Evolutionary conservation across 2,888 invertebrate species (phyloP).

Genomic region (Drosophila vallismaia): DNA sequence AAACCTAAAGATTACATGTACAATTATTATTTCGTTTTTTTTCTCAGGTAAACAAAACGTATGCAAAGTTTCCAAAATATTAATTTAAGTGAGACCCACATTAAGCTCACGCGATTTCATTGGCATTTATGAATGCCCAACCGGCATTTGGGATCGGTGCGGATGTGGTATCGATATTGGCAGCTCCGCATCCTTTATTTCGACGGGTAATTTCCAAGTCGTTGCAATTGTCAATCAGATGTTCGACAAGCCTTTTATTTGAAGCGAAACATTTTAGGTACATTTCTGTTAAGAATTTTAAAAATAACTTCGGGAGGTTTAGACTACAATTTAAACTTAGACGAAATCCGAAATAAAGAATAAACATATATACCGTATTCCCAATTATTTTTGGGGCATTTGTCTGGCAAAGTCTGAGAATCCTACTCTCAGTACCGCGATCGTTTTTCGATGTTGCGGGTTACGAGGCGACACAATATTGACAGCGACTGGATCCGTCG

Average conservation of each 20-base stretch:
- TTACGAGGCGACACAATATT: constrained; percentile 75
- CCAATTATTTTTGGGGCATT: constrained; percentile 10
- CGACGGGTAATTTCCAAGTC: constrained; percentile 63
- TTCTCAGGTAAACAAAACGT: not conserved
- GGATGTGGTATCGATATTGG: constrained; percentile 51
- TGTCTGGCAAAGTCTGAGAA: constrained; percentile 8
- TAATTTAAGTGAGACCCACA: constrained; percentile 9
- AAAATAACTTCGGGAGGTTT: too few relatives aligned
- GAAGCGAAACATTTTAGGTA: constrained; percentile 2
- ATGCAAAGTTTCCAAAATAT: constrained; percentile 6
- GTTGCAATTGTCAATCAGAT: constrained; percentile 74
- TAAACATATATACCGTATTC: not conserved
- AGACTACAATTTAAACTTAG: too few relatives aligned
- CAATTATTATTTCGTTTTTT: too few relatives aligned
- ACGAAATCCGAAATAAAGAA: too few relatives aligned
- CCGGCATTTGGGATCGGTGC: constrained; percentile 54
- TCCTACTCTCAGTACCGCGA: constrained; percentile 40
- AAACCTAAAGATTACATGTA: not conserved
- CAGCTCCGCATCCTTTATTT: constrained; percentile 34
- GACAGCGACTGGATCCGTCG: constrained; percentile 72
- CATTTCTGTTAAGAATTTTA: not conserved
- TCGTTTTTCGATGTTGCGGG: constrained; percentile 59
- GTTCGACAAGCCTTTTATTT: constrained; percentile 54
- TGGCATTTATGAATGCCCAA: constrained; percentile 44
- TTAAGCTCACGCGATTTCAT: constrained; percentile 41